phyloP scores from a whole-genome alignment of 53 echinoderm and acorn worm species.

The Patiria pectinifera region DNA sequence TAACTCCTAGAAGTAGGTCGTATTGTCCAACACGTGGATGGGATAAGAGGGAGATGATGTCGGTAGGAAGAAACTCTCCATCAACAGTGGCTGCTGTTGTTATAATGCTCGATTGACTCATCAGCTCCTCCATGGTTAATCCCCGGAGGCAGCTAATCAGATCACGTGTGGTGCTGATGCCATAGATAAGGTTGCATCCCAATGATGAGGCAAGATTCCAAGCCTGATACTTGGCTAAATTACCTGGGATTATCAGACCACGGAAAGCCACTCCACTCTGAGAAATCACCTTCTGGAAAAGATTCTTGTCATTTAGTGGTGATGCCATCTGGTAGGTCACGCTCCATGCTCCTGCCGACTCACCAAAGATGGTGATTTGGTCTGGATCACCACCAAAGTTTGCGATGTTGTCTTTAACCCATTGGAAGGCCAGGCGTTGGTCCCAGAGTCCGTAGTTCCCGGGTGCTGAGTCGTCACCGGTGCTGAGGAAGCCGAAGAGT shows the following conservation, averaged over 20 bases:
- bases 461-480: constrained; percentile 55
- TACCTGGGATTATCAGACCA: constrained; percentile 36
- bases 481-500: constrained; percentile 74
- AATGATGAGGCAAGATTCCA: constrained; percentile 64
- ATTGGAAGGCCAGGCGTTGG: constrained; percentile 70
- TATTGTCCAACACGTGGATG: constrained; percentile 45
- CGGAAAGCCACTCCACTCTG: constrained; percentile 43
- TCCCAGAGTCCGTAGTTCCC: constrained; percentile 75
- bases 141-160: constrained; percentile 73
- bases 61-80: constrained; percentile 43
- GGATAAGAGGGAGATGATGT: constrained; percentile 17
- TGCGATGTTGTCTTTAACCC: constrained; percentile 73
- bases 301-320: constrained; percentile 36
- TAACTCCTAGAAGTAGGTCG: constrained; percentile 41
- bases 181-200: constrained; percentile 55
- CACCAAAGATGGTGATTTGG: constrained; percentile 75
- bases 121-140: background rate
- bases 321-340: constrained; percentile 34
- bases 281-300: constrained; percentile 58
- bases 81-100: constrained; percentile 18
- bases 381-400: constrained; percentile 75
- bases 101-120: background rate
- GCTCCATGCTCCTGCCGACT: constrained; percentile 57
- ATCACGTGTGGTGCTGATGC: constrained; percentile 35
- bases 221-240: constrained; percentile 50